A percentile compares a stretch with the other conserved stretches of the same genome.
Evolutionary conservation across 2,888 invertebrate species (phyloP).

Genomic region (Metacarcinus magister): DNA sequence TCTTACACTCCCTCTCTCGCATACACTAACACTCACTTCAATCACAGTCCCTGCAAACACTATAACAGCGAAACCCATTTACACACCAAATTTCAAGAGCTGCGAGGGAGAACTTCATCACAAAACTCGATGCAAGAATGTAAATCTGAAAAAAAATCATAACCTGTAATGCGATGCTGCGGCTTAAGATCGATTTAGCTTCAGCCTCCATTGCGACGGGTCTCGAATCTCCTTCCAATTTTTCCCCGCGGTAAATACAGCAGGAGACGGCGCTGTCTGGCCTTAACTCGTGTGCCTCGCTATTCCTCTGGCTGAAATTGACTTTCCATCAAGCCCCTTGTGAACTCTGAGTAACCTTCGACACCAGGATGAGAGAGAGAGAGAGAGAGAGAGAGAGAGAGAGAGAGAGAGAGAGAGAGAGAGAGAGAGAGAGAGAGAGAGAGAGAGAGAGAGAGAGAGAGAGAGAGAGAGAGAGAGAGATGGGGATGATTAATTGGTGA

Average conservation of each 20-base stretch:
- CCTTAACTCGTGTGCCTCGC: not conserved
- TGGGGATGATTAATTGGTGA: not conserved
- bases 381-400: constrained; percentile 38
- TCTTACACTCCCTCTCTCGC: not conserved
- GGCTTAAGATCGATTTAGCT: not conserved
- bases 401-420: not conserved
- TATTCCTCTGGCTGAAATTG: constrained; percentile 33
- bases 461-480: not conserved
- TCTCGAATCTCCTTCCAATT: not conserved
- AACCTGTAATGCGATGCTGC: not conserved
- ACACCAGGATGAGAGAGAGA: constrained; percentile 16
- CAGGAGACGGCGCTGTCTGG: not conserved
- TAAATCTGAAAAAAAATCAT: not conserved
- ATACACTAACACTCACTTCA: not conserved
- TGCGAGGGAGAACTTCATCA: not conserved
- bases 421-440: constrained; percentile 3
- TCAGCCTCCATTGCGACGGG: not conserved
- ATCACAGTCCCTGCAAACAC: not conserved
- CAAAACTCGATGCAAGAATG: too few species aligned
- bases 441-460: not conserved
- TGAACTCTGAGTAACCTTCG: not conserved
- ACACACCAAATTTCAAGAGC: not conserved
- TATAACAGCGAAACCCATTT: not conserved
- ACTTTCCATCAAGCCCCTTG: not conserved
- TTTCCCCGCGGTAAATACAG: not conserved